Conservation (phyloP, 2,888 invertebrate species). For the Petrolisthes manimaculis region DNA sequence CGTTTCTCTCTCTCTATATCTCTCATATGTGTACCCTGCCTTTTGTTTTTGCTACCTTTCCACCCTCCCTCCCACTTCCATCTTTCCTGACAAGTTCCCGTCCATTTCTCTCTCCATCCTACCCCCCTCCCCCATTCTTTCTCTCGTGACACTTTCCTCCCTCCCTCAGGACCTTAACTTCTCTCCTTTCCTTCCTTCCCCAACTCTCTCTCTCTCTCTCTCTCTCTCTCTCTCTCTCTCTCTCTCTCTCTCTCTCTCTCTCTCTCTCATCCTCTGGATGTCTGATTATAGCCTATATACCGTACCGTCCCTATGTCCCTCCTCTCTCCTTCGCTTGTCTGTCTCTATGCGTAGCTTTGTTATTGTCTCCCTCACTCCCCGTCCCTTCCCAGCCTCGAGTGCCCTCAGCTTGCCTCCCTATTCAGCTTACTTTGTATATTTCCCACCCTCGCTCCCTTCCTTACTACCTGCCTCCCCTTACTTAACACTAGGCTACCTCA, state of each 20-base stretch:
- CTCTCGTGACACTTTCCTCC: not conserved
- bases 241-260: not conserved
- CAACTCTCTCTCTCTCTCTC: constrained; percentile 2
- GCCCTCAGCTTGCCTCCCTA: too few relatives aligned
- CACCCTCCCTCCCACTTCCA: not conserved
- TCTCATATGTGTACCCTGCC: not conserved
- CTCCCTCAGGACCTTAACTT: not conserved
- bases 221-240: not conserved
- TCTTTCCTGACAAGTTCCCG: not conserved
- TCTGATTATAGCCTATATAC: not conserved
- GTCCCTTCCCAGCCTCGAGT: too few relatives aligned
- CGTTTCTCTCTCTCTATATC: not conserved
- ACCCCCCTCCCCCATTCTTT: not conserved
- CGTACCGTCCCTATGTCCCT: not conserved
- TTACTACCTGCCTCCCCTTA: not conserved
- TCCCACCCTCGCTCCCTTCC: not conserved
- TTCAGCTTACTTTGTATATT: too few relatives aligned
- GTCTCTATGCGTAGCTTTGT: not conserved
- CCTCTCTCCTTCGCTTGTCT: not conserved
- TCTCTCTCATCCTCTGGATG: not conserved
- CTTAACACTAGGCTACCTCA: too few relatives aligned
- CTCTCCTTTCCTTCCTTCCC: constrained; percentile 3
- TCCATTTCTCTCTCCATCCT: constrained; percentile 9
- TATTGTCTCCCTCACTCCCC: not conserved
- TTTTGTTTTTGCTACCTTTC: not conserved